phyloP scores from a whole-genome alignment of 2,113 vertebrate species.

The Colossoma macropomum region DNA sequence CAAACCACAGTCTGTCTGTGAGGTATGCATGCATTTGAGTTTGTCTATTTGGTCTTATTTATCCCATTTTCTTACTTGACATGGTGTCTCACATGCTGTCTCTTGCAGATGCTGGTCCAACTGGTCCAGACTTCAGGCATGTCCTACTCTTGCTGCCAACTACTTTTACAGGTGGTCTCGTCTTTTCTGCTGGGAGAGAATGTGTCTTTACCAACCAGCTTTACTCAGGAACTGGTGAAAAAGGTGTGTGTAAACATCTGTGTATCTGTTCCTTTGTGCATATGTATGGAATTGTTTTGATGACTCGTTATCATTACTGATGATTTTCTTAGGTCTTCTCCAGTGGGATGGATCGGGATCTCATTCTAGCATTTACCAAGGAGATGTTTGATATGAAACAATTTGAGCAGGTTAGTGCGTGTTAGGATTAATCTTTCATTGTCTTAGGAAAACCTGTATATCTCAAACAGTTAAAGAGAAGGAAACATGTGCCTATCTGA shows the following conservation, averaged over 20 bases:
- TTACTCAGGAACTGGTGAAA: constrained; percentile 79
- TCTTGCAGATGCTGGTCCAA: constrained; percentile 76
- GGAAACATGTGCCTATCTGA: no score
- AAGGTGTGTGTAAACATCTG: constrained; percentile 77
- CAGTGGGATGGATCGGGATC: constrained; percentile 76
- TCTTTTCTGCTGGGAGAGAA: constrained; percentile 86
- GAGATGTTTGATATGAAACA: constrained; percentile 89
- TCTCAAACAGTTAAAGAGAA: no score
- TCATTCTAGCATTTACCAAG: constrained; percentile 87
- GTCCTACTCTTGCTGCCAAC: constrained; percentile 77
- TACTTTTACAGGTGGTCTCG: constrained; percentile 84
- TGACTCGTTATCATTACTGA: not conserved
- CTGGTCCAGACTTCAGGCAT: constrained; percentile 74
- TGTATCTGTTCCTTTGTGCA: constrained; percentile 1
- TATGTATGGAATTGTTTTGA: not conserved
- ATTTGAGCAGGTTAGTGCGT: constrained; percentile 88
- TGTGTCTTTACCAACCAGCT: constrained; percentile 75
- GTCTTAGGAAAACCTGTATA: no score
- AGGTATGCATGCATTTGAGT: constrained; percentile 71
- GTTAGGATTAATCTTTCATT: not conserved
- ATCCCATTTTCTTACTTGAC: no score
- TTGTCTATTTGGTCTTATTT: not conserved
- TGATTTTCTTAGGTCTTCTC: constrained; percentile 79
- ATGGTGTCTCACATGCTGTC: not conserved
- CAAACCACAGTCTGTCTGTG: constrained; percentile 80